Base-by-base conservation (phyloP, 2,797 vertebrate species). In the Echeneis naucrates region DNA sequence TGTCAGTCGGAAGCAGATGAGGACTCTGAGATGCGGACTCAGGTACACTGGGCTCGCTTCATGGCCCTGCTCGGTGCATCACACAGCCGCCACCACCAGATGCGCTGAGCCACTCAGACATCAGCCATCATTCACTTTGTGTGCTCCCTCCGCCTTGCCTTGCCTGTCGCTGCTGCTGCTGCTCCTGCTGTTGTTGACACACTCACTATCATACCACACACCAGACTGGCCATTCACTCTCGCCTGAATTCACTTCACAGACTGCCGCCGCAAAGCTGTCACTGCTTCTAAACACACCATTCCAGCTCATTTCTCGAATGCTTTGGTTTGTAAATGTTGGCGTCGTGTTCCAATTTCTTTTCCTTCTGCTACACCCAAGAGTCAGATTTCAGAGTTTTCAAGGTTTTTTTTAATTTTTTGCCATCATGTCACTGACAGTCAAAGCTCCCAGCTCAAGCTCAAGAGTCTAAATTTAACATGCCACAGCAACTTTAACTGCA, bases 1-100 rank as follows among this genome's bases (percentile, higher is more conserved):
- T 84, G 90, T 77, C 95, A 99, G 98, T 99, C 98, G 91, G 98
- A 99, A 83, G 96, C 97, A 76, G 98, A 99, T 61, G 97, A 98
- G 65, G 96, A 98, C 72, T 94, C 96, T 80, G 97, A 98, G 88
- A 94, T 94, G 89, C 96, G 93, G 92, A 95, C 95, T 80, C 96
- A 98, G 97, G 97, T 99, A 98, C 89, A 91, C 82, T 66, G 67
- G 85, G 82, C 82, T 63, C 54, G 14, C 60, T 68, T 77, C 10
- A 8, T 26, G 48, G 67, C 85, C 68, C 77, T 19, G 80, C 84
- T 89, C 81, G 74, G 80, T 88, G 90, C 88, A 85, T 87, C 85
- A 26, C 65, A 16, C 52, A 45, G 7, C 54, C 68, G 52, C 45
- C 61, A 9, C 54, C 67, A 58, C 45, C 69, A 14, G 81, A 84